phyloP scores from a whole-genome alignment of 2,113 vertebrate genomes.

The Proteles cristata region DNA sequence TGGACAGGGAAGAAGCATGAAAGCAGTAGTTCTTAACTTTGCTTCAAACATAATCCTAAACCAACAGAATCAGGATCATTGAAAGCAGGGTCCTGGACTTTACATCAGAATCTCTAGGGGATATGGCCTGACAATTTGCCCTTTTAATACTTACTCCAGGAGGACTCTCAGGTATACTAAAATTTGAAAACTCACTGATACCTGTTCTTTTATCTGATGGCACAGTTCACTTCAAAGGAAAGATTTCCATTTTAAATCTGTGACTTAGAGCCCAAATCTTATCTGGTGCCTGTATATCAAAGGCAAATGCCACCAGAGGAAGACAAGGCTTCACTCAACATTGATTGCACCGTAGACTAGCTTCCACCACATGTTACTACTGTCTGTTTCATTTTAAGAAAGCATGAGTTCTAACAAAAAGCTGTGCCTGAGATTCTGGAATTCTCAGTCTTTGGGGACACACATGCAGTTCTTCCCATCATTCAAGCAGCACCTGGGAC shows the following conservation, averaged over 20 bases:
- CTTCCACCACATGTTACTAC: neutral
- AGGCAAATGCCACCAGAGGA: neutral
- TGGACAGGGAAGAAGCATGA: neutral
- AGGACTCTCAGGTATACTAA: neutral
- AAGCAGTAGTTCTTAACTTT: neutral
- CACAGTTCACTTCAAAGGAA: neutral
- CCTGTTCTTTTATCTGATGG: slow-evolving; percentile 20
- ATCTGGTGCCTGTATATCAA: neutral
- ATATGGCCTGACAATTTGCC: neutral
- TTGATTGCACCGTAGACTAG: neutral
- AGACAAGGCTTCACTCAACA: neutral
- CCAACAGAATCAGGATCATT: neutral
- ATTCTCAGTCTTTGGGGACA: slow-evolving; percentile 57
- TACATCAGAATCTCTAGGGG: neutral
- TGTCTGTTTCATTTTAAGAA: slow-evolving; percentile 26
- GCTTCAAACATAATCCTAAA: neutral
- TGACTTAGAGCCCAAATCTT: neutral
- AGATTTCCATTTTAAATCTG: slow-evolving; percentile 18
- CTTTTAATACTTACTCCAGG: neutral
- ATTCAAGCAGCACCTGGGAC: slow-evolving; percentile 60
- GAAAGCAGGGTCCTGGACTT: neutral
- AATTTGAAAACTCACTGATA: slow-evolving; percentile 14
- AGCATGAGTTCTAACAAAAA: slow-evolving; percentile 33
- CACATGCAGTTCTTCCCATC: slow-evolving; percentile 41
- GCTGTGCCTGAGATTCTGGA: neutral